Evolutionary conservation across 2,797 vertebrate genomes (phyloP).

Genomic region (Decapterus maruadsi): DNA sequence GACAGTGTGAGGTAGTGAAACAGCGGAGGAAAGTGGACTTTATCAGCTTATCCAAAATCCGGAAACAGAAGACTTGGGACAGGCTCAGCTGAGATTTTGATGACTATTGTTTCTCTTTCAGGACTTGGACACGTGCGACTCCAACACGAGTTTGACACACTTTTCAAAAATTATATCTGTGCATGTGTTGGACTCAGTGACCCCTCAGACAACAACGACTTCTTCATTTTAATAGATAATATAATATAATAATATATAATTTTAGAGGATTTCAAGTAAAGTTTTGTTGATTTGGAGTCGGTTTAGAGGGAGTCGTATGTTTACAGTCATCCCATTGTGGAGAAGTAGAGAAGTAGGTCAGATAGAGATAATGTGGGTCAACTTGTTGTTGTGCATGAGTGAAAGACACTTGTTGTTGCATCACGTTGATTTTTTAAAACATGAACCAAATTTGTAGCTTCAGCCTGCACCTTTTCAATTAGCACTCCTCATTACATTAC

Average conservation of each 20-base stretch:
- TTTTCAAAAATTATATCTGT: slow-evolving; percentile 3
- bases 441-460: too few relatives aligned
- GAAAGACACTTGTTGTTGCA: neutral
- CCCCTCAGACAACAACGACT: neutral
- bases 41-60: slow-evolving; percentile 60
- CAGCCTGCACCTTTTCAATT: too few relatives aligned
- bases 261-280: neutral
- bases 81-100: slow-evolving; percentile 56
- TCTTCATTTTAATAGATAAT: neutral
- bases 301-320: neutral
- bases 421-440: slow-evolving; percentile 17
- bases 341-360: neutral
- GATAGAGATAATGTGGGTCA: too few relatives aligned
- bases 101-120: slow-evolving; percentile 54
- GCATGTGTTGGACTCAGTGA: neutral
- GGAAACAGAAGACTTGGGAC: slow-evolving; percentile 53
- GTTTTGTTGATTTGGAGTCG: too few relatives aligned
- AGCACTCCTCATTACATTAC: too few relatives aligned
- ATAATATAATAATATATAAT: neutral
- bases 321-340: neutral
- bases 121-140: slow-evolving; percentile 25
- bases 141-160: slow-evolving; percentile 7
- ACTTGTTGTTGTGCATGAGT: neutral
- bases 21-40: slow-evolving; percentile 66
- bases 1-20: slow-evolving; percentile 12